phyloP scores from a whole-genome alignment of 2,797 vertebrate genomes.

The Mionectes olivaceus region DNA sequence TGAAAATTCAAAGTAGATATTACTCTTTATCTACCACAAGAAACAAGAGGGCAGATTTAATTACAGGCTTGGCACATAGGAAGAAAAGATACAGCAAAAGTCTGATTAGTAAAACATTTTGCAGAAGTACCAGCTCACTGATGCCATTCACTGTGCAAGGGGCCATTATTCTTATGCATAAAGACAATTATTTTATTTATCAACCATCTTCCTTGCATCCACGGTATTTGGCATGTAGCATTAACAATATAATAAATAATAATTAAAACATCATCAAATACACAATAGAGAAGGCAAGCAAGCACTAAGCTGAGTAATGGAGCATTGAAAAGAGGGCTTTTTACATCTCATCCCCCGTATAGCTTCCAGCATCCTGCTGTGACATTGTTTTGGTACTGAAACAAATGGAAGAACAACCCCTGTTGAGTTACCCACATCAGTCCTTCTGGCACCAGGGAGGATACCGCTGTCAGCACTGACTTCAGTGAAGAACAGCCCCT shows the following conservation, averaged over 20 bases:
- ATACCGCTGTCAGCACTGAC: slow-evolving; percentile 11
- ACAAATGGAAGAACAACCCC: slow-evolving; percentile 36
- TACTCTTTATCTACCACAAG: background rate
- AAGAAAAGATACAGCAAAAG: background rate
- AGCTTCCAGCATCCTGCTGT: slow-evolving; percentile 49
- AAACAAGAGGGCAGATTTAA: background rate
- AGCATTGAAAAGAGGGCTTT: slow-evolving; percentile 51
- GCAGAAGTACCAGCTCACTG: background rate
- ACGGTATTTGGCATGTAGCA: background rate
- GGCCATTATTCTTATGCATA: background rate
- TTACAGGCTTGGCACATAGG: background rate
- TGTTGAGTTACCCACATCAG: slow-evolving; percentile 26
- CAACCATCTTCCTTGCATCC: background rate
- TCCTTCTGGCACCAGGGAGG: background rate
- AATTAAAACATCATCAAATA: slow-evolving; percentile 35
- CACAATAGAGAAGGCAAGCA: slow-evolving; percentile 47
- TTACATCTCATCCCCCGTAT: background rate
- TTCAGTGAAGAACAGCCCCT: background rate
- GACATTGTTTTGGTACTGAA: slow-evolving; percentile 41
- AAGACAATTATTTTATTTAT: slow-evolving; percentile 31
- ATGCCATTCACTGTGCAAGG: background rate
- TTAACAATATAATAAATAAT: slow-evolving; percentile 34
- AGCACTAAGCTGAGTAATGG: slow-evolving; percentile 23
- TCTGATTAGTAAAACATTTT: background rate
- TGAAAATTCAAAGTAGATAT: background rate